Evolutionary conservation across 2,797 vertebrate genomes (phyloP).

Genomic region (Melanotaenia trifasciata): DNA sequence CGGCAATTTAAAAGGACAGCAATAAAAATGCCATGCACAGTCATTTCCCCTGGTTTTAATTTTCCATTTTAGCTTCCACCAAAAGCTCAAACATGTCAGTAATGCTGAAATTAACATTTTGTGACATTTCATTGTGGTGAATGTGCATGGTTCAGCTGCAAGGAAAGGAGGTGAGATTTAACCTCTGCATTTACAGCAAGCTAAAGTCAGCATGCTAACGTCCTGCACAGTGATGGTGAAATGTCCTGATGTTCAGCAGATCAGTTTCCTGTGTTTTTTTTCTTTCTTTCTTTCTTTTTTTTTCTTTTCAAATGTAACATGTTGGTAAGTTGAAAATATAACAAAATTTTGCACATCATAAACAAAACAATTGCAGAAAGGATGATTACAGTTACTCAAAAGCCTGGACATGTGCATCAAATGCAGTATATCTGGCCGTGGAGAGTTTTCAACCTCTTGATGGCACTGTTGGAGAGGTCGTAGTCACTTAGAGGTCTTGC

Average conservation of each 20-base stretch:
- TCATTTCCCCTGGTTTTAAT: background rate
- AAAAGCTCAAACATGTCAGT: background rate
- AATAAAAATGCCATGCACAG: background rate
- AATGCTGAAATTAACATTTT: background rate
- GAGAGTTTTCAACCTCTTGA: background rate
- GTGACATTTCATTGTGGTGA: background rate
- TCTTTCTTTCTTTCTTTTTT: too few species aligned
- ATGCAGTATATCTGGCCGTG: background rate
- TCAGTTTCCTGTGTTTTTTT: background rate
- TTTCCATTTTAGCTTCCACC: background rate
- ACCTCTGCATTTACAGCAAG: background rate
- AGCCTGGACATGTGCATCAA: background rate
- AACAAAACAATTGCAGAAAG: background rate
- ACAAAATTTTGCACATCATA: background rate
- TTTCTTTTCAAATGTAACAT: too few species aligned
- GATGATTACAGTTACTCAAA: background rate
- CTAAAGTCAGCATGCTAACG: background rate
- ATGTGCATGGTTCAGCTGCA: background rate
- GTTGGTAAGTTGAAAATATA: background rate
- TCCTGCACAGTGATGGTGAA: background rate
- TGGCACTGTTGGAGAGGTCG: slow-evolving; percentile 3
- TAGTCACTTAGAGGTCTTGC: background rate
- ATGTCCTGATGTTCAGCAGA: background rate
- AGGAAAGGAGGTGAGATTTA: background rate
- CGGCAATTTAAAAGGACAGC: background rate